phyloP scores from a whole-genome alignment of 2,888 invertebrate species.

The Chironomus riparius region DNA sequence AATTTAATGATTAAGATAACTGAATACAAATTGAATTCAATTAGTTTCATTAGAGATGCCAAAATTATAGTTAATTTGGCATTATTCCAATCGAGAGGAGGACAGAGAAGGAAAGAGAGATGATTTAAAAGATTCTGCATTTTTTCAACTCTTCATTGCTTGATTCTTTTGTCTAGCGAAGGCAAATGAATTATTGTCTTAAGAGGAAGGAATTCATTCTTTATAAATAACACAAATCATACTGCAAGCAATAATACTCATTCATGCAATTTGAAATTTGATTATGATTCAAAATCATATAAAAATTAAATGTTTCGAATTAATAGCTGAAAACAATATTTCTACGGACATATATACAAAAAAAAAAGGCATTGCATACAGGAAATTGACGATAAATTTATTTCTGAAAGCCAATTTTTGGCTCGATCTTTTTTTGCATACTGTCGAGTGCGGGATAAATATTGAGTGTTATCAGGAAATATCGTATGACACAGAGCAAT shows the following conservation, averaged over 20 bases:
- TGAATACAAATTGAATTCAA: slow-evolving; percentile 14
- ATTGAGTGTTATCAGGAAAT: neutral
- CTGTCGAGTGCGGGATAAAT: neutral
- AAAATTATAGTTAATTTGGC: slow-evolving; percentile 6
- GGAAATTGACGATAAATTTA: neutral
- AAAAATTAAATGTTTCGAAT: neutral
- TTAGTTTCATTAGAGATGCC: slow-evolving; percentile 16
- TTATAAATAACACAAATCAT: too few relatives aligned
- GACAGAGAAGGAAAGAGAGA: too few relatives aligned
- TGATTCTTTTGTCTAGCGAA: too few relatives aligned
- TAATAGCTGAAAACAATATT: neutral
- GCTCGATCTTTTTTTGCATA: neutral
- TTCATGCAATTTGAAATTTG: too few relatives aligned
- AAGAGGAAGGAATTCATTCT: too few relatives aligned
- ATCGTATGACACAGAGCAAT: neutral
- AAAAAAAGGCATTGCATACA: neutral
- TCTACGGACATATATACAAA: neutral
- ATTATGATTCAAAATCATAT: neutral
- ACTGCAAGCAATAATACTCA: too few relatives aligned
- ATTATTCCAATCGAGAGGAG: neutral
- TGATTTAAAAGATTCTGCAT: neutral
- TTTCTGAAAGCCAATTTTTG: neutral
- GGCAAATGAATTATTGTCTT: too few relatives aligned
- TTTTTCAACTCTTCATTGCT: too few relatives aligned
- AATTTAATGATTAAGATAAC: slow-evolving; percentile 14